A percentile compares a stretch with the other conserved stretches of the same genome.
These are phyloP conservation scores for Dicycla oo DNA, from an alignment of 2,888 invertebrate genomes.

Conservation along the genomic window DNA sequence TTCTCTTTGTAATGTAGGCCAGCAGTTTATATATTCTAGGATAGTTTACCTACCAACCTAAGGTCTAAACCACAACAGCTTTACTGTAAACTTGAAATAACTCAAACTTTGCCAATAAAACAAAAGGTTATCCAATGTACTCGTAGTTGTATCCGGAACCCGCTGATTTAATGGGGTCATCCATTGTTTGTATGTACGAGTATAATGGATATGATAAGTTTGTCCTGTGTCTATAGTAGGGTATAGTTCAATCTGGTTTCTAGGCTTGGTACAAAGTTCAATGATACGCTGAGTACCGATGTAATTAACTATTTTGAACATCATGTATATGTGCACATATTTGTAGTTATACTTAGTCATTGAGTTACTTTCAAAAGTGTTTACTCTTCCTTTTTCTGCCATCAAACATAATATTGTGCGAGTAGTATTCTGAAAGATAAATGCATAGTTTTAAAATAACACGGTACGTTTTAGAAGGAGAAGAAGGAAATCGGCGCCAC, in stretches of 20 bases:
- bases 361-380: no score
- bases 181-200: slow-evolving; percentile 42
- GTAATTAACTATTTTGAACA: no score
- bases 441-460: no score
- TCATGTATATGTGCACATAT: no score
- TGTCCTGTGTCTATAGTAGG: not conserved
- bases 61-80: slow-evolving; percentile 48
- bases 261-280: not conserved
- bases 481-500: no score
- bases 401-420: no score
- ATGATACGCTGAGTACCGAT: not conserved
- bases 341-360: no score
- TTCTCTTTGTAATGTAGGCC: not conserved
- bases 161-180: slow-evolving; percentile 37
- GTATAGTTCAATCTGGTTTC: slow-evolving; percentile 1
- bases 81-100: slow-evolving; percentile 47
- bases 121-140: slow-evolving; percentile 48
- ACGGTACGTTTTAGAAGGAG: no score
- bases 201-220: slow-evolving; percentile 38
- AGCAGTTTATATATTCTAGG: slow-evolving; percentile 24
- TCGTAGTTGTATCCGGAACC: slow-evolving; percentile 20
- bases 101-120: slow-evolving; percentile 55
- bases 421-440: no score
- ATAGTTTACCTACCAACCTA: slow-evolving; percentile 27
- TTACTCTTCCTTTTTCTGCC: not conserved